phyloP scores from a whole-genome alignment of 2,113 vertebrate genomes.

The Felis chaus region DNA sequence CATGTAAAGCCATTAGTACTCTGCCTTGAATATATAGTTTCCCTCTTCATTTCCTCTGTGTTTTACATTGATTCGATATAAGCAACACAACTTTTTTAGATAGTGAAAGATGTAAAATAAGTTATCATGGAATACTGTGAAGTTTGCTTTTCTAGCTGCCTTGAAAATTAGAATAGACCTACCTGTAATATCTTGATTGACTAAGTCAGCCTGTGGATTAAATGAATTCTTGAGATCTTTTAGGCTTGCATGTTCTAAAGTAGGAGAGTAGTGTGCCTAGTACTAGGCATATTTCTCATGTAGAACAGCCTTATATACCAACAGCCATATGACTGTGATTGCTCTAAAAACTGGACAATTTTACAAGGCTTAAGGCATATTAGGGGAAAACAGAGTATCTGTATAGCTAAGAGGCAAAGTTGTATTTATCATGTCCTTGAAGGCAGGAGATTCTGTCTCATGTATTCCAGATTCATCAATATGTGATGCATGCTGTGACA shows the following conservation, averaged over 20 bases:
- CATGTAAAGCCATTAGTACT: neutral
- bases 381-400: neutral
- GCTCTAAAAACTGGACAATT: neutral
- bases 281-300: neutral
- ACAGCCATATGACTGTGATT: neutral
- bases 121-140: neutral
- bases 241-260: neutral
- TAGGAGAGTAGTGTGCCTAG: neutral
- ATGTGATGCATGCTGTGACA: neutral
- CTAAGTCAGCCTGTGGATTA: neutral
- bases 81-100: neutral
- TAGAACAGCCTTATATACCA: neutral
- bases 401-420: neutral
- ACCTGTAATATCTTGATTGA: constrained; percentile 5
- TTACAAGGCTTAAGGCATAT: neutral
- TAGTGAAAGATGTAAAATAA: neutral
- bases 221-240: neutral
- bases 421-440: neutral
- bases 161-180: constrained; percentile 6
- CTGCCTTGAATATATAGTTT: neutral
- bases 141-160: constrained; percentile 14
- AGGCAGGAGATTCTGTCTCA: neutral
- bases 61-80: neutral
- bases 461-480: neutral
- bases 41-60: neutral